These are phyloP conservation scores for Alosa alosa DNA, from an alignment of 2,113 vertebrate species.

Conservation along the genomic window DNA sequence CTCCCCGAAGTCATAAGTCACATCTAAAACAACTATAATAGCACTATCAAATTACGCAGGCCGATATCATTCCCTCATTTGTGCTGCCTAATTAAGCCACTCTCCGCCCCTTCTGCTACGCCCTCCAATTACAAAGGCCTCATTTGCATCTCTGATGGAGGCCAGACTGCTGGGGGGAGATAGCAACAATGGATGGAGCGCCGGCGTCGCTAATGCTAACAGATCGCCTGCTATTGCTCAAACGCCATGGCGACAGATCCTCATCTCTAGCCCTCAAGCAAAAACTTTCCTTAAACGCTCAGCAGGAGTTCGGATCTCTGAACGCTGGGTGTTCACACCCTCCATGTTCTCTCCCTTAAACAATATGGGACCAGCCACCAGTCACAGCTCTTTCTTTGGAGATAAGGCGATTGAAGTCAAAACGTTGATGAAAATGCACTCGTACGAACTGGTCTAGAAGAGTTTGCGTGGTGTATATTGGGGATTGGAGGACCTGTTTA, in stretches of 20 bases:
- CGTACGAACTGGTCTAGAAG: neutral
- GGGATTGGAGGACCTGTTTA: neutral
- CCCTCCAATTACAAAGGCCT: conserved; percentile 58
- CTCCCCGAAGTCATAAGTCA: conserved; percentile 9
- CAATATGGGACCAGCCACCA: too few relatives aligned
- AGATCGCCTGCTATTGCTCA: neutral
- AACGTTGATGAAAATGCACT: neutral
- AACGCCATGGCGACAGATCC: neutral
- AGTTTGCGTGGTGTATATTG: neutral
- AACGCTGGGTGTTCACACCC: neutral
- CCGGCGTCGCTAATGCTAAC: neutral
- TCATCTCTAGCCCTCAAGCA: neutral
- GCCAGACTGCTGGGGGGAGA: conserved; percentile 14
- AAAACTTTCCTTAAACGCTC: neutral
- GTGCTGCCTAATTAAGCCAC: conserved; percentile 64
- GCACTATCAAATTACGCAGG: conserved; percentile 58
- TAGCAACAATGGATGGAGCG: neutral
- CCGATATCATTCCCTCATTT: conserved; percentile 62
- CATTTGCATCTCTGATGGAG: conserved; percentile 44
- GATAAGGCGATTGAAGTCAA: neutral
- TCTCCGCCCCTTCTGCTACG: conserved; percentile 49
- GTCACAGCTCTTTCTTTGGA: too few relatives aligned
- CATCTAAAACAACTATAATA: conserved; percentile 29
- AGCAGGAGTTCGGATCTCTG: neutral
- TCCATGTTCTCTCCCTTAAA: neutral